Conservation (phyloP, 2,888 invertebrate species). For the Caenorhabditis wallacei region DNA sequence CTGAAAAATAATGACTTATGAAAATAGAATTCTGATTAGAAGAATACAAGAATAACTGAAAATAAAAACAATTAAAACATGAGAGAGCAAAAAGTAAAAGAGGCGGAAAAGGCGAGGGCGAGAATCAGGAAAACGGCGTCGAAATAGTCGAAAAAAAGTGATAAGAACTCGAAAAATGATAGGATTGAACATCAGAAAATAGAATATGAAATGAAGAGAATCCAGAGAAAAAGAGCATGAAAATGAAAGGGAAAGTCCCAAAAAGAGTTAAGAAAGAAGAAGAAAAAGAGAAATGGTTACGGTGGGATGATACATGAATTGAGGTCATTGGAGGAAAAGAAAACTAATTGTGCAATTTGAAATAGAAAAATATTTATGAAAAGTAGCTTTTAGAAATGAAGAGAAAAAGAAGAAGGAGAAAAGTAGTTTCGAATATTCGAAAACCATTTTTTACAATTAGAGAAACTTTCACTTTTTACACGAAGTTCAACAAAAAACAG, state of each 20-base stretch:
- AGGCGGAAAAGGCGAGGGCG: slow-evolving; percentile 44
- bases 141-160: slow-evolving; percentile 39
- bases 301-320: background rate
- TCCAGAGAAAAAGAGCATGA: slow-evolving; percentile 28
- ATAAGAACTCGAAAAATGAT: slow-evolving; percentile 42
- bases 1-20: background rate
- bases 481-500: too few relatives aligned
- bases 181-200: slow-evolving; percentile 20
- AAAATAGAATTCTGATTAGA: too few relatives aligned
- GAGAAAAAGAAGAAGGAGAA: too few relatives aligned
- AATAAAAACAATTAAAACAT: slow-evolving; percentile 14
- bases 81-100: slow-evolving; percentile 28
- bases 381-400: background rate
- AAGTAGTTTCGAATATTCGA: too few relatives aligned
- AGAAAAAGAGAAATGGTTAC: slow-evolving; percentile 11
- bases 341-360: background rate
- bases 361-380: slow-evolving; percentile 1
- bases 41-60: too few relatives aligned
- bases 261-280: background rate
- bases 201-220: slow-evolving; percentile 3
- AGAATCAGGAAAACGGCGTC: slow-evolving; percentile 60
- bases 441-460: too few relatives aligned
- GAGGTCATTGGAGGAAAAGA: background rate
- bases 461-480: too few relatives aligned
- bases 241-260: slow-evolving; percentile 27